Percentiles rank a stretch among this genome's conserved stretches.
These are phyloP conservation scores for Eupithecia subumbrata DNA, from an alignment of 2,888 invertebrate genomes.

Conservation along the genomic window DNA sequence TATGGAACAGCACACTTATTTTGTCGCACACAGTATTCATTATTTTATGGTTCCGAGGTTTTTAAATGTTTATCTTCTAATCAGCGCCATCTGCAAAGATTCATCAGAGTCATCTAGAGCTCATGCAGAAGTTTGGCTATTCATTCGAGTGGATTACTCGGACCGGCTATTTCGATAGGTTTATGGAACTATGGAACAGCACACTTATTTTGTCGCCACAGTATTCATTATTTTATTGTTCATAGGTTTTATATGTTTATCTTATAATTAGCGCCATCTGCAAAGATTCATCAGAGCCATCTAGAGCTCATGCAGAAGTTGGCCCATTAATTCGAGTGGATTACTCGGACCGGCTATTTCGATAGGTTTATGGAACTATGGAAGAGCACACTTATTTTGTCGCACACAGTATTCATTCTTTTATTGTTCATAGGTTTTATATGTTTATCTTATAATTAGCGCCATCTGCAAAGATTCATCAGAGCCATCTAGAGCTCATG, in stretches of 20 bases:
- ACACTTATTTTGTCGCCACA: too few species aligned
- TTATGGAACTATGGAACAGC: too few species aligned
- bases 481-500: conserved; percentile 6
- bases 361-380: too few species aligned
- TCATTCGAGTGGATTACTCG: conserved; percentile 16
- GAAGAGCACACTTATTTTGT: too few species aligned
- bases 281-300: not conserved
- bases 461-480: not conserved
- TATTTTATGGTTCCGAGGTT: not conserved
- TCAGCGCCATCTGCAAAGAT: not conserved
- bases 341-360: too few species aligned
- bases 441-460: not conserved
- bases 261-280: not conserved
- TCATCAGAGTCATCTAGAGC: not conserved
- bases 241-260: not conserved
- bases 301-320: conserved; percentile 14
- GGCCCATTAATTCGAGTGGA: conserved; percentile 15
- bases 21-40: too few species aligned
- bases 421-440: not conserved
- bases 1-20: too few species aligned
- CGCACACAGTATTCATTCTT: not conserved
- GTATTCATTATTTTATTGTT: not conserved
- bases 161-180: too few species aligned
- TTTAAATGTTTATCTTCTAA: not conserved
- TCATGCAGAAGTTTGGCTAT: conserved; percentile 15